Base-by-base conservation (phyloP, 2,888 invertebrate genomes). In the Pyrocoelia pectoralis region DNA sequence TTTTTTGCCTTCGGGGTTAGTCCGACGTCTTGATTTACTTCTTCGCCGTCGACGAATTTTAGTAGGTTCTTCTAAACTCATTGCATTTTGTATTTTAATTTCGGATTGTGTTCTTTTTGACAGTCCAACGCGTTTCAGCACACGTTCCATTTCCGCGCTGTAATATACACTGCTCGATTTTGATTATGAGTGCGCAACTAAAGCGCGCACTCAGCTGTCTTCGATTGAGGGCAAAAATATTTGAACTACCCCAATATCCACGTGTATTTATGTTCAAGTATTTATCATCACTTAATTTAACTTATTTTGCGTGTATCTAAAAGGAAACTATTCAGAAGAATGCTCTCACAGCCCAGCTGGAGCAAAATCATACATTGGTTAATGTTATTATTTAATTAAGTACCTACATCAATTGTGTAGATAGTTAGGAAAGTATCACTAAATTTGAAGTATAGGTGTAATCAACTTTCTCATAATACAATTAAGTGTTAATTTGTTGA, bases 71-170 rank as follows among this genome's bases (percentile, higher is more conserved):
- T 62, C 65, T 9, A 58, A 46, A 50, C 41, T 56, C 52, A 61
- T 62, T 24, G 57, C 12, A 62, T 58, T 66, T 58, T 62, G 65
- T 12, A 28, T 66, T 62, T 66, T 66, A 48, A 61, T 65, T 62
- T 67, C 67, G 56, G 55, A 50, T 70, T 75, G 75, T 70, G 76
- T 73, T 74, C 77, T 78, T 76, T 79, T 79, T 61, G 80, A 78
- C 53, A 81, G 76, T 66, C 81, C 80, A 60, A 81, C 81, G 69
- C 80, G 79, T 77, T 81, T 80, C 66, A 81, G 72, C 76, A 81
- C 80, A 76, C 79, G 78, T 63, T 81, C 81, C 81, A 81, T 81
- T 73, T 71, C 79, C 74, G 73, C 75, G 75, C 74, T 73, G 70
- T 71, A 70, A 68, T 73, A 71, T 68, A 68, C 69, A 77, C 78